phyloP scores from a whole-genome alignment of 2,113 vertebrate species.

The Cheilinus undulatus region DNA sequence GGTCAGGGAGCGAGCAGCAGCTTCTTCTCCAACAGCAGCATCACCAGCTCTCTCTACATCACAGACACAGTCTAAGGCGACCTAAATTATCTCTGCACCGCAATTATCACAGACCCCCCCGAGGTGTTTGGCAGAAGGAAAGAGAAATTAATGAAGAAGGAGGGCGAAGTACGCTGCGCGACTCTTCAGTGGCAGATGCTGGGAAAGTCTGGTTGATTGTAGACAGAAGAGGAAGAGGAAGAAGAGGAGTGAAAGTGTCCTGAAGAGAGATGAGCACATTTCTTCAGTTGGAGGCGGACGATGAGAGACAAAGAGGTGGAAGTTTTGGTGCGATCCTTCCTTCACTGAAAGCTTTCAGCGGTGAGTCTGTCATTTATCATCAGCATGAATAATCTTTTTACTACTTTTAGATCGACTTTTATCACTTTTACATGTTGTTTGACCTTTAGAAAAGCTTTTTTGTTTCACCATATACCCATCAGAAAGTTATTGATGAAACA shows the following conservation, averaged over 20 bases:
- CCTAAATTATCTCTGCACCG: conserved; percentile 74
- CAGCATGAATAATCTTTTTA: not conserved
- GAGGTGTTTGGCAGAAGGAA: conserved; percentile 55
- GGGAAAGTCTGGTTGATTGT: conserved; percentile 60
- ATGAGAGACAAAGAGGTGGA: conserved; percentile 25
- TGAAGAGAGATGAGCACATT: conserved; percentile 41
- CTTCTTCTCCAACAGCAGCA: conserved; percentile 26
- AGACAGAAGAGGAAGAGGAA: conserved; percentile 38
- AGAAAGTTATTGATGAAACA: no score
- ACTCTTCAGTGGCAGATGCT: conserved; percentile 66
- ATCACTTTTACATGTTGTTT: conserved; percentile 11
- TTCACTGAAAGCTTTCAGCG: conserved; percentile 38
- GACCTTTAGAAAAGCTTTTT: no score
- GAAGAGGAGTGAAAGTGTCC: conserved; percentile 35
- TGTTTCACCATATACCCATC: no score
- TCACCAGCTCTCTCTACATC: conserved; percentile 32
- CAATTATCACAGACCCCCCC: conserved; percentile 75
- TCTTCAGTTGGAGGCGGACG: conserved; percentile 19
- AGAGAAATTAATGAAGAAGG: conserved; percentile 70
- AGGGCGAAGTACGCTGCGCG: conserved; percentile 63
- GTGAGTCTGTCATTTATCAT: conserved; percentile 49
- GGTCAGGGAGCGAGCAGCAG: conserved; percentile 28
- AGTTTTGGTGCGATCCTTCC: conserved; percentile 33
- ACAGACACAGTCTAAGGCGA: conserved; percentile 55
- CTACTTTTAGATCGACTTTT: conserved; percentile 2